A percentile compares a stretch with the other conserved stretches of the same genome.
Conservation (phyloP, 2,113 vertebrate species). For the Nibea coibor region DNA sequence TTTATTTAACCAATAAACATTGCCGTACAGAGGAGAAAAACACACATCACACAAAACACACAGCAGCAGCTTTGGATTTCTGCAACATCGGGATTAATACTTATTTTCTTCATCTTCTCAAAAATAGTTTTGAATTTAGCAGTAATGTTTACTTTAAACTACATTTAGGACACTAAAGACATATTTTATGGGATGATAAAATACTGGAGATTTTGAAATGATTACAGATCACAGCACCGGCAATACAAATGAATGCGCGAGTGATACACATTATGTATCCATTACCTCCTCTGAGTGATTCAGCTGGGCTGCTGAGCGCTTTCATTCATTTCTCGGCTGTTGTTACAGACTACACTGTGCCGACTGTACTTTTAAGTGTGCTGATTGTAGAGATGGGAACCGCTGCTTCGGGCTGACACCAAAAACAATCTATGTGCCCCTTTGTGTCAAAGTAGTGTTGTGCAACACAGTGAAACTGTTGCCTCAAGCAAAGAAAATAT, state of each 20-base stretch:
- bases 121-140: not conserved
- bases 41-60: no score
- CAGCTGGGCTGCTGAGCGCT: not conserved
- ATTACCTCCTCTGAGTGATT: not conserved
- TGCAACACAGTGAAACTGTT: constrained; percentile 37
- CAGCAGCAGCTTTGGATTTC: no score
- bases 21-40: no score
- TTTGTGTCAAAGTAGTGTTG: constrained; percentile 28
- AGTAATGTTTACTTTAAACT: no score
- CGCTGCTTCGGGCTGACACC: constrained; percentile 20
- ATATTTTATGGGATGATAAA: not conserved
- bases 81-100: not conserved
- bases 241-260: not conserved
- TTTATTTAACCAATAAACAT: no score
- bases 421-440: constrained; percentile 24
- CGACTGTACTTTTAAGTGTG: not conserved
- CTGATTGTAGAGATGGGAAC: constrained; percentile 10
- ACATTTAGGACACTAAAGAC: not conserved
- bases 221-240: not conserved
- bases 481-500: constrained; percentile 41
- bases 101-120: not conserved
- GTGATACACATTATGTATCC: not conserved
- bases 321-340: not conserved
- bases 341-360: not conserved
- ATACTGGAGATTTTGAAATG: not conserved